Conservation (phyloP, 2,113 vertebrate genomes). For the Aptenodytes patagonicus region DNA sequence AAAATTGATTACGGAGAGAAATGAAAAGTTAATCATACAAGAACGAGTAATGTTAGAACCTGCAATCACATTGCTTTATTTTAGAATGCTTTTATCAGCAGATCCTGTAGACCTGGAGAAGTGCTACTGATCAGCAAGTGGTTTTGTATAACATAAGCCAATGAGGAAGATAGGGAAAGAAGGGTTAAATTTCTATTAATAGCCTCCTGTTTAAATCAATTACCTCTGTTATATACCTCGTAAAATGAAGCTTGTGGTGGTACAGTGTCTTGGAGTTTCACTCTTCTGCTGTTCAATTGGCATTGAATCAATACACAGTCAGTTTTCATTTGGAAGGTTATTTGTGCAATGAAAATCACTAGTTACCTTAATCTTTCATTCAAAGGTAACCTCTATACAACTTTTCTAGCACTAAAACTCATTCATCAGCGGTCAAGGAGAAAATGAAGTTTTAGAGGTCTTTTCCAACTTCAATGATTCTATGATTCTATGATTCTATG, state of each 20-base stretch:
- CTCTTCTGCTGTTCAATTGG: not conserved
- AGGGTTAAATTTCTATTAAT: not conserved
- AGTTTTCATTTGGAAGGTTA: not conserved
- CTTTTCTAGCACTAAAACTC: not conserved
- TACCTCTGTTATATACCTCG: not conserved
- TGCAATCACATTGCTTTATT: not conserved
- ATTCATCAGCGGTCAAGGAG: not conserved
- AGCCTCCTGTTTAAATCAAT: not conserved
- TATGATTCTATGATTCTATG: no score
- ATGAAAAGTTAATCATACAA: not conserved
- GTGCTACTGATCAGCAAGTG: not conserved
- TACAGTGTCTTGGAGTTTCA: not conserved
- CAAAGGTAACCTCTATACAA: not conserved
- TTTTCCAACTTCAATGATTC: no score
- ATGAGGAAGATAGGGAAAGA: not conserved
- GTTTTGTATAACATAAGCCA: not conserved
- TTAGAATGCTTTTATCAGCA: not conserved
- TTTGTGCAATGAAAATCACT: not conserved
- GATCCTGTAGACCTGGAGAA: not conserved
- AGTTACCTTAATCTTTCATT: not conserved
- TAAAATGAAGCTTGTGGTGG: not conserved
- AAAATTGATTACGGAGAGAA: not conserved
- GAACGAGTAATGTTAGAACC: not conserved
- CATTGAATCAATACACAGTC: not conserved
- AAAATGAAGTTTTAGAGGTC: not conserved